Percentiles rank a stretch among this genome's conserved stretches.
phyloP scores from a whole-genome alignment of 2,797 vertebrate species.

The Phataginus tricuspis region DNA sequence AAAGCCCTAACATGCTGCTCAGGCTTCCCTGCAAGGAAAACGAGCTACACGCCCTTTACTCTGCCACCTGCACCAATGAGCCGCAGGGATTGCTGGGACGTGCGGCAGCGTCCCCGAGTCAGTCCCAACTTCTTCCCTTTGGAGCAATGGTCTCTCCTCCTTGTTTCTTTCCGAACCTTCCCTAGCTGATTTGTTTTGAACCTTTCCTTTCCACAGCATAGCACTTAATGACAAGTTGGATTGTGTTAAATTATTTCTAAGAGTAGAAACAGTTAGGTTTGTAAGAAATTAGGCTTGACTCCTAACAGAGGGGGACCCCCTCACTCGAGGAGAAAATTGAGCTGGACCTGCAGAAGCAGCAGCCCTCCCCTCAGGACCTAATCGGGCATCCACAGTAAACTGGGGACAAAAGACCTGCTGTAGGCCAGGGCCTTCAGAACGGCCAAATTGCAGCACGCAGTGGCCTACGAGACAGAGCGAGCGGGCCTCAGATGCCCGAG shows the following conservation, averaged over 20 bases:
- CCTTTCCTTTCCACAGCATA: conserved; percentile 26
- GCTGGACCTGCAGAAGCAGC: neutral
- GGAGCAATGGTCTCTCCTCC: neutral
- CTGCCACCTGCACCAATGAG: neutral
- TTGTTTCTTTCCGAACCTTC: neutral
- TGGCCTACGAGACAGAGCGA: neutral
- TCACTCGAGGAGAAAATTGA: neutral
- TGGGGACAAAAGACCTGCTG: conserved; percentile 3
- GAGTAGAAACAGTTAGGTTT: neutral
- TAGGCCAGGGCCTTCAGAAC: neutral
- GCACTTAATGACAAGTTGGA: neutral
- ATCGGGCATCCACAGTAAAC: neutral
- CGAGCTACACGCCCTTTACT: rapidly evolving
- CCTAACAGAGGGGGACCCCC: neutral
- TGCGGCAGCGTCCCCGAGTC: neutral
- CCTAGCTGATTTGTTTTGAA: neutral
- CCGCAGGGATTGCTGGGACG: rapidly evolving
- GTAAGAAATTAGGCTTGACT: neutral
- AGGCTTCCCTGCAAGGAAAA: neutral
- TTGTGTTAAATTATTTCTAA: neutral
- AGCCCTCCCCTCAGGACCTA: conserved; percentile 34
- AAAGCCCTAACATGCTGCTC: neutral
- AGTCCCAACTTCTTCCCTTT: neutral
- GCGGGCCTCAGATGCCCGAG: conserved; percentile 23
- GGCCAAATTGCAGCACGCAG: neutral